phyloP scores from a whole-genome alignment of 2,797 vertebrate species.

The Setipinna tenuifilis region DNA sequence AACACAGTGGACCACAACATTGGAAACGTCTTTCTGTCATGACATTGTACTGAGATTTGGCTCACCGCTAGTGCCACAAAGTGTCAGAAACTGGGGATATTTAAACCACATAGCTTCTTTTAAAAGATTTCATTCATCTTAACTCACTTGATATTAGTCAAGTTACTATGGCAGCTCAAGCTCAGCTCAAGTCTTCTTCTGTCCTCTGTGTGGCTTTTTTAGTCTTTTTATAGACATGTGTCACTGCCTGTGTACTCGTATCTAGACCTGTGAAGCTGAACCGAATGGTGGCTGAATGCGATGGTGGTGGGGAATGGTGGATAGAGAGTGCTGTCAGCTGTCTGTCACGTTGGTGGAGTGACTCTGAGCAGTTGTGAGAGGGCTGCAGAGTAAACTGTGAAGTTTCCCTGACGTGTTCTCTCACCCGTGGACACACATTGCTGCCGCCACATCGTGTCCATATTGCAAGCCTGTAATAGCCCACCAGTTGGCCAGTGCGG shows the following conservation, averaged over 20 bases:
- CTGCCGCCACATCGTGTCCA: not conserved
- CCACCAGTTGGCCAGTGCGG: not conserved
- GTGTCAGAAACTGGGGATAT: too few species aligned
- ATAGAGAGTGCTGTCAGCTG: not conserved
- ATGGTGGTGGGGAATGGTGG: not conserved
- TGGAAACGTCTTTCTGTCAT: too few species aligned
- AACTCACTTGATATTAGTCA: not conserved
- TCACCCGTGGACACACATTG: not conserved
- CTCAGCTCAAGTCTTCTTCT: not conserved
- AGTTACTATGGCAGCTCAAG: not conserved
- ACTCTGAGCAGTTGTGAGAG: not conserved
- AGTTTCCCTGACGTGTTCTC: slow-evolving; percentile 15
- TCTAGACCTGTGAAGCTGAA: not conserved
- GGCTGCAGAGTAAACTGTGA: not conserved
- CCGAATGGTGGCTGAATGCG: not conserved
- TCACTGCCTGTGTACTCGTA: not conserved
- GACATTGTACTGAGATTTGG: too few species aligned
- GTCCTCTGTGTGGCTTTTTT: not conserved
- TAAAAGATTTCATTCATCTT: not conserved
- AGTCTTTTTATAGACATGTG: not conserved
- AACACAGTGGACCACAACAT: too few species aligned
- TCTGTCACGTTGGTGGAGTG: not conserved
- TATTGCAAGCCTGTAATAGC: slow-evolving; percentile 4
- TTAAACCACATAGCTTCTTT: too few species aligned
- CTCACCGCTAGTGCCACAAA: too few species aligned